A percentile compares a stretch with the other conserved stretches of the same genome.
Conservation (phyloP, 2,113 vertebrate species). For the Centropus unirufus region DNA sequence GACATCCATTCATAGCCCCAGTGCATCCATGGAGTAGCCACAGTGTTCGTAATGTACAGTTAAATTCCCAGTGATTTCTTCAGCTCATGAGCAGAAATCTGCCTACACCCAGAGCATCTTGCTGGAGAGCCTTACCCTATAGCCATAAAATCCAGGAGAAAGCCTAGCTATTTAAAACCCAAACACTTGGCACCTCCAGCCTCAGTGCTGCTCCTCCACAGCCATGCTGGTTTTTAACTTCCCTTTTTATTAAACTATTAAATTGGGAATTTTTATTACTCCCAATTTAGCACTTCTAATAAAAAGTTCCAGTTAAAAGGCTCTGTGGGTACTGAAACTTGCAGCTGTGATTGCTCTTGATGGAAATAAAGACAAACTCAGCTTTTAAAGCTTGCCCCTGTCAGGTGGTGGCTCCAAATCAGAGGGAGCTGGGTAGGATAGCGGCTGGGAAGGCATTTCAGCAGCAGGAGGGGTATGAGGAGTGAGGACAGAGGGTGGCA, state of each 20-base stretch:
- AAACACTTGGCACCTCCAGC: not conserved
- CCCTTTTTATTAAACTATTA: conserved; percentile 62
- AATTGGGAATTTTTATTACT: conserved; percentile 51
- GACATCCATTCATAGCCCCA: not conserved
- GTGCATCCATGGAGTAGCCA: not conserved
- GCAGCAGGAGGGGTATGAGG: not conserved
- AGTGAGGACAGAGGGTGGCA: not conserved
- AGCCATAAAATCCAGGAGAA: not conserved
- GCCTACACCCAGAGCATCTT: not conserved
- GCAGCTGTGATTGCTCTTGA: conserved; percentile 59
- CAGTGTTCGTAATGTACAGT: not conserved
- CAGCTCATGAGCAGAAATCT: not conserved
- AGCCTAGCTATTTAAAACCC: not conserved
- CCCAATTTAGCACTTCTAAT: conserved; percentile 61
- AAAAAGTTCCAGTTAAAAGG: conserved; percentile 58
- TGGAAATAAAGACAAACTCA: conserved; percentile 30
- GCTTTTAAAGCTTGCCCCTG: not conserved
- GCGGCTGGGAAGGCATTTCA: not conserved
- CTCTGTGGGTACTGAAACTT: conserved; percentile 36
- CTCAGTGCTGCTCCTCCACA: not conserved
- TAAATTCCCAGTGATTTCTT: not conserved
- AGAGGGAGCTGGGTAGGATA: not conserved
- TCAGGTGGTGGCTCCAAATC: not conserved
- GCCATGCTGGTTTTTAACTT: conserved; percentile 13
- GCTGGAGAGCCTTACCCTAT: not conserved